Base-by-base conservation (phyloP, 1,140 invertebrate species). In the Amphibalanus amphitrite region DNA sequence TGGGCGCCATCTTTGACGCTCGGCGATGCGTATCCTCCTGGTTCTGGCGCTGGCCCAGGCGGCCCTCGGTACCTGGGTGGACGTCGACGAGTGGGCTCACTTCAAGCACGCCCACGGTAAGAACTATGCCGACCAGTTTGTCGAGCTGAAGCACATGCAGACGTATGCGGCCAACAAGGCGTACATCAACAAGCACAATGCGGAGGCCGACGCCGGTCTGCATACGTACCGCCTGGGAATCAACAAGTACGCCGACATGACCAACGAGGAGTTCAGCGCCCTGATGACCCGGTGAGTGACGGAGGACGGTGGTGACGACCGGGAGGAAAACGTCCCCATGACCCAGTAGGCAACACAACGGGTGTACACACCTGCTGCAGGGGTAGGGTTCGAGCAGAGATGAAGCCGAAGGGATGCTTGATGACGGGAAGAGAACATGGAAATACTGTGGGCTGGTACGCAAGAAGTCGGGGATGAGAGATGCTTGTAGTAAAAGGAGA, bases 201-300 rank as follows among this genome's bases (percentile, higher is more conserved):
- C 47, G 10, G 47, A 59, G 47, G 47, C 47, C 17, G 47, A 59
- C 17, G 47, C 47, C 47, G 74, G 74, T 17, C 69, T 77, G 0
- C 77, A 79, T 72, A 77, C 76, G 6, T 81, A 75, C 76, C 73
- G 75, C 26, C 71, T 80, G 1, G 80, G 80, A 29, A 73, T 80
- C 73, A 81, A 82, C 74, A 74, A 78, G 67, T 80, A 76, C 47
- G 75, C 78, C 40, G 80, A 81, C 69, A 69, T 69, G 69, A 59
- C 47, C 47, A 59, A 23, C 17, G 47, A 59, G 47, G 47, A 59
- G 47, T 59, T 59, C 47, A 8, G 47, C 20, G 47, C 47, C 13
- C 6, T 20, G 47, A 59, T 59, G 47, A 59, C 10, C 47, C 10
- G 47, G 47, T 59, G 47, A 59, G 47, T 38, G 38, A 17, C 38